Percentiles rank a stretch among this genome's conserved stretches.
phyloP scores from a whole-genome alignment of 1,140 invertebrate genomes.

The Papilio glaucus region DNA sequence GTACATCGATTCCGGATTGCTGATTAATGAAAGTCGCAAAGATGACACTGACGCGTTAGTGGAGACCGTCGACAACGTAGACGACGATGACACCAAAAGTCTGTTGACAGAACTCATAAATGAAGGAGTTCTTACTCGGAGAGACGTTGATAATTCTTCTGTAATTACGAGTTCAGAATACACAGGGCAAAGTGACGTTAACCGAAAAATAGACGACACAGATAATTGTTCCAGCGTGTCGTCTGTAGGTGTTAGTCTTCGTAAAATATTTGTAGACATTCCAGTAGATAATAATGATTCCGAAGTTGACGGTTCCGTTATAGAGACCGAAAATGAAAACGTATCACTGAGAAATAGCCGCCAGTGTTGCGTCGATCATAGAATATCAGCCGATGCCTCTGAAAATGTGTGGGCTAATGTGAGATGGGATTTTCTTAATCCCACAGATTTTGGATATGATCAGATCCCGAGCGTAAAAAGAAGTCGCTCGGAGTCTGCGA shows the following conservation, averaged over 20 bases:
- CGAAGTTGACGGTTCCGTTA: constrained; percentile 58
- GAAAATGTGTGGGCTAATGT: constrained; percentile 81
- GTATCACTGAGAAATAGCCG: constrained; percentile 69
- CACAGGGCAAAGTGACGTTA: constrained; percentile 55
- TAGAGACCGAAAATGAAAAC: constrained; percentile 68
- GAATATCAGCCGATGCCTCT: constrained; percentile 73
- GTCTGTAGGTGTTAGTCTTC: constrained; percentile 59
- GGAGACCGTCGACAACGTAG: constrained; percentile 48
- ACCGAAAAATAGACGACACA: constrained; percentile 63
- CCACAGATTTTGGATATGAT: constrained; percentile 77
- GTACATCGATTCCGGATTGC: constrained; percentile 79
- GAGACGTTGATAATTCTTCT: constrained; percentile 73
- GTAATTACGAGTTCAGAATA: constrained; percentile 63
- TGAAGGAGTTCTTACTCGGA: constrained; percentile 76
- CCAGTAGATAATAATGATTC: constrained; percentile 69
- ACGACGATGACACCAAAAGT: constrained; percentile 66
- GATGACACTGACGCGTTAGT: constrained; percentile 43
- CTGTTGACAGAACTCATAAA: constrained; percentile 76
- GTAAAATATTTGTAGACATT: constrained; percentile 71
- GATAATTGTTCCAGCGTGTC: constrained; percentile 66
- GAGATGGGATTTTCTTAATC: constrained; percentile 79
- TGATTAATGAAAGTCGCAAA: constrained; percentile 61
- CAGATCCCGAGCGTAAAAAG: constrained; percentile 74
- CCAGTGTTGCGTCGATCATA: constrained; percentile 76
- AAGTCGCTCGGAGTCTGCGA: constrained; percentile 76